phyloP scores from a whole-genome alignment of 2,113 vertebrate species.

The Scophthalmus maximus region DNA sequence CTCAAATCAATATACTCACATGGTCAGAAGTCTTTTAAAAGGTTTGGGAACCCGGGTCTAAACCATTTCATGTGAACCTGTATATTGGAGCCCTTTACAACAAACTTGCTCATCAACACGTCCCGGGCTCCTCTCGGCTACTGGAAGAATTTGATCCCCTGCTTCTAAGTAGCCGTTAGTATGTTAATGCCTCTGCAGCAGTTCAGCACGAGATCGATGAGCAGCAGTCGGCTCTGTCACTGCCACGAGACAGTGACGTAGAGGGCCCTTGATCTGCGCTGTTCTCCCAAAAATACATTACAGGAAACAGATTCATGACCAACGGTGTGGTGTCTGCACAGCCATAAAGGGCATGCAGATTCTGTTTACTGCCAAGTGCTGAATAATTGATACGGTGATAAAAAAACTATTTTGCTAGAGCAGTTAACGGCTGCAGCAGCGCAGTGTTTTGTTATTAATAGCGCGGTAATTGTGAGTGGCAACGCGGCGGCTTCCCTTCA shows the following conservation, averaged over 20 bases:
- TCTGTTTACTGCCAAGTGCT: conserved; percentile 51
- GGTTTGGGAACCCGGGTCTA: too few species aligned
- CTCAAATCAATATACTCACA: too few species aligned
- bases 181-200: conserved; percentile 35
- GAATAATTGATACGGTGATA: conserved; percentile 70
- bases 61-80: background rate
- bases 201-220: conserved; percentile 47
- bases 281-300: conserved; percentile 51
- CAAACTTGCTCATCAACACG: conserved; percentile 29
- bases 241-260: conserved; percentile 53
- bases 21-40: too few species aligned
- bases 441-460: conserved; percentile 66
- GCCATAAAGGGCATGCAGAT: conserved; percentile 45
- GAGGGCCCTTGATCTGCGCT: conserved; percentile 38
- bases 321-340: conserved; percentile 27
- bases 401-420: conserved; percentile 55
- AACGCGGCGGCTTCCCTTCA: conserved; percentile 61
- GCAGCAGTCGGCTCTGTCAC: conserved; percentile 59
- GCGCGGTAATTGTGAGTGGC: conserved; percentile 58
- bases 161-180: conserved; percentile 39
- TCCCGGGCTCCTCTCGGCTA: conserved; percentile 7
- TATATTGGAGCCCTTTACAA: background rate
- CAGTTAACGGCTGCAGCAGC: conserved; percentile 33
- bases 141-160: conserved; percentile 21
- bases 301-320: conserved; percentile 43